A percentile compares a stretch with the other conserved stretches of the same genome.
Evolutionary conservation across 2,113 vertebrate genomes (phyloP).

Genomic region (Sinocyclocheilus rhinocerous): DNA sequence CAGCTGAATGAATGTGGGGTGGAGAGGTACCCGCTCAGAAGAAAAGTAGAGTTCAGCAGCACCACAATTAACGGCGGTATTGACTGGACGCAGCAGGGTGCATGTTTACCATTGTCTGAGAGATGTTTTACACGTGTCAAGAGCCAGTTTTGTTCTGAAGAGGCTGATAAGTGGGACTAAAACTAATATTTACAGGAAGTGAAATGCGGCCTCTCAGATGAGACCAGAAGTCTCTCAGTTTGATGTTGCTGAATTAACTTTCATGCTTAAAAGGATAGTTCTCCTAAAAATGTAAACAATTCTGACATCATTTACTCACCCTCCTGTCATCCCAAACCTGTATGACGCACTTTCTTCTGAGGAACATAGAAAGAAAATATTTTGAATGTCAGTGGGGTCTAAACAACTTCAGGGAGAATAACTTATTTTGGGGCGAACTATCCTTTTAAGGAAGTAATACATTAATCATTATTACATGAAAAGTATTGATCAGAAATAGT

Average conservation of each 20-base stretch:
- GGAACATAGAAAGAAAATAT: not conserved
- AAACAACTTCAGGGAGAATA: not conserved
- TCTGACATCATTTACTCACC: not conserved
- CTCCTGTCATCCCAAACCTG: no score
- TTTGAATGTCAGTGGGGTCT: not conserved
- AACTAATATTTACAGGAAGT: constrained; percentile 18
- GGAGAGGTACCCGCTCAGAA: not conserved
- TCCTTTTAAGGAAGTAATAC: not conserved
- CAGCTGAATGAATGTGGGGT: constrained; percentile 24
- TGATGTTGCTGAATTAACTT: constrained; percentile 1
- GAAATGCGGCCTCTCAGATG: constrained; percentile 7
- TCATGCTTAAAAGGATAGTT: not conserved
- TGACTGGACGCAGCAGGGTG: constrained; percentile 14
- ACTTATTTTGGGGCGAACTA: not conserved
- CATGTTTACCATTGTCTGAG: constrained; percentile 20
- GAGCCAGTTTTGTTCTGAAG: not conserved
- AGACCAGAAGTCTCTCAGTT: not conserved
- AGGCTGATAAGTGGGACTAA: constrained; percentile 11
- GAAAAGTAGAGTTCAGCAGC: not conserved
- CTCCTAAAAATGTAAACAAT: not conserved
- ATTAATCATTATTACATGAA: not conserved
- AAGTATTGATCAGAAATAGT: not conserved
- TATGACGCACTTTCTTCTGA: not conserved
- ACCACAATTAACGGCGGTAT: not conserved
- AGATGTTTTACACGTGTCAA: constrained; percentile 24